Evolutionary conservation across 2,888 invertebrate species (phyloP), one percentile per base, ranked within the genome.

Genomic region (Drosophila anomalata): DNA sequence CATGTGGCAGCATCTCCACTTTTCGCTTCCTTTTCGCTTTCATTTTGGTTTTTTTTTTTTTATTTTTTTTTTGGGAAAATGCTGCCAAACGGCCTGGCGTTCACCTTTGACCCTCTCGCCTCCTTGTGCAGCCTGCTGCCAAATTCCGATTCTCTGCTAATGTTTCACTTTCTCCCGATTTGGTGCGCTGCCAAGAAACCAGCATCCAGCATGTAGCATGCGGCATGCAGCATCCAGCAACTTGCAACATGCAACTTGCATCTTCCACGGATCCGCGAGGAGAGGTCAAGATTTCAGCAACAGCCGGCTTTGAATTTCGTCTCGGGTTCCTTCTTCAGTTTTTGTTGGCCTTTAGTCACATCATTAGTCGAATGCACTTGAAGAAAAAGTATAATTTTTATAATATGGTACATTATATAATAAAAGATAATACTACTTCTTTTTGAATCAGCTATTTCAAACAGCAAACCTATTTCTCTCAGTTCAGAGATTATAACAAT

Each of bases 231-330:
- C 44, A 22, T 17, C 39, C 4, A 11, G 17, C 42, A 9, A 20
- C 42, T 2, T 11, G 20, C 42, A 1, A 12, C 22, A 22, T 44
- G 20, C 44, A 44, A 6, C 22, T 12, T 44, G 20, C 22, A 3
- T 22, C 20, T 20, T 42, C 41, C 8, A 17, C 20, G 44, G 22
- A 20, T 22, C 44, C 22, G 44, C 39, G 72, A 75, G 65, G 63
- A 73, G 79, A 82, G 82, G 82, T 82, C 82, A 82, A 82, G 87
- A 83, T 83, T 75, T 46, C 76, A 60, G 48, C 75, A 70, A 57
- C 77, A 71, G 42, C 61, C 52, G 60, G 65, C 48, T 52, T 12
- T 56, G 77, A 58, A 68, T 61, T 56, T 50, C 46, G 52, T 24
- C 67, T 79, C 20, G 9, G 12, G n/a, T 51, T 58, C 8, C 42